Evolutionary conservation across 2,888 invertebrate genomes (phyloP).

Genomic region (Atrina japonica): DNA sequence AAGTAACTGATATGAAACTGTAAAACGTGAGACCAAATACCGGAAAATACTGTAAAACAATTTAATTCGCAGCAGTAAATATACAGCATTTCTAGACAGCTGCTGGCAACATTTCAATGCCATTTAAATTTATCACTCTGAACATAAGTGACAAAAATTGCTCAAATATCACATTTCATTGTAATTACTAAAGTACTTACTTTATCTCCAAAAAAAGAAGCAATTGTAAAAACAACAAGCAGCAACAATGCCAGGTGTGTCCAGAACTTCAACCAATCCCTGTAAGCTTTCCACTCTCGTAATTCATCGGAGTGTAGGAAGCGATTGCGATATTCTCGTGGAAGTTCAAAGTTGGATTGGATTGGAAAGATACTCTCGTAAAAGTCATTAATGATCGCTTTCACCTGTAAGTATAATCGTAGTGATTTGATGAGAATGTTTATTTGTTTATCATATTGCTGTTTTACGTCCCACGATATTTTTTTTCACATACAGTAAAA

Average conservation of each 20-base stretch:
- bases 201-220: conserved; percentile 76
- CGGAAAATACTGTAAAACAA: too few relatives aligned
- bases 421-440: too few relatives aligned
- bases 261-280: conserved; percentile 76
- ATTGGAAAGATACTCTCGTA: conserved; percentile 88
- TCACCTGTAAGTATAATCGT: conserved; percentile 83
- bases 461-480: too few relatives aligned
- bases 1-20: too few relatives aligned
- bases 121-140: too few relatives aligned
- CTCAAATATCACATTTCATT: too few relatives aligned
- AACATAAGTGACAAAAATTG: neutral
- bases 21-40: too few relatives aligned
- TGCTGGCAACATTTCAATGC: too few relatives aligned
- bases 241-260: conserved; percentile 73
- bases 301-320: conserved; percentile 85
- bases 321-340: conserved; percentile 86
- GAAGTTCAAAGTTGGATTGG: conserved; percentile 87
- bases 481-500: too few relatives aligned
- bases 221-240: conserved; percentile 71
- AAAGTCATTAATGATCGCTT: conserved; percentile 88
- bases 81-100: too few relatives aligned
- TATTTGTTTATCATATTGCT: too few relatives aligned
- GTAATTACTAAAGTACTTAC: conserved; percentile 59
- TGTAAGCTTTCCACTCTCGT: conserved; percentile 82
- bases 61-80: too few relatives aligned